phyloP scores from a whole-genome alignment of 2,797 vertebrate species.

The Sus cebifrons region DNA sequence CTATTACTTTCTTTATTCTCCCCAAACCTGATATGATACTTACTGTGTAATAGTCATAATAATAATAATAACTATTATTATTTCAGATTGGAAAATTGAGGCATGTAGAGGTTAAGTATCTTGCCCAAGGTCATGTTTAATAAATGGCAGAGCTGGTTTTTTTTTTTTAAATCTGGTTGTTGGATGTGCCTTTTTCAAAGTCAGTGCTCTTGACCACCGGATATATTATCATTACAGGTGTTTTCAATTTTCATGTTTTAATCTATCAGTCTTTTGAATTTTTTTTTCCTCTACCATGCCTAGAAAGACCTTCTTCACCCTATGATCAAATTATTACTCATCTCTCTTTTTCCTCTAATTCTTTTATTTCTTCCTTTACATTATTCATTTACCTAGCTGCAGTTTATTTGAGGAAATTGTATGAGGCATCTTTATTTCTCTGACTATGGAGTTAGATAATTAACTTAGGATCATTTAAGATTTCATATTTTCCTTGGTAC shows the following conservation, averaged over 20 bases:
- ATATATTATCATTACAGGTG: not conserved
- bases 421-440: not conserved
- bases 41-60: not conserved
- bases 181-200: not conserved
- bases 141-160: not conserved
- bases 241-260: slow-evolving; percentile 40
- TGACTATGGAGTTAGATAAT: not conserved
- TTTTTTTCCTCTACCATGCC: not conserved
- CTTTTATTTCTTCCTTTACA: slow-evolving; percentile 49
- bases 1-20: slow-evolving; percentile 7
- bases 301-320: not conserved
- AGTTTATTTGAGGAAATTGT: slow-evolving; percentile 33
- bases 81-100: not conserved
- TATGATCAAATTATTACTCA: not conserved
- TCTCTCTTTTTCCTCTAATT: slow-evolving; percentile 38
- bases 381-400: not conserved
- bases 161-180: not conserved
- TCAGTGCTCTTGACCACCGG: not conserved
- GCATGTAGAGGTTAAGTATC: not conserved
- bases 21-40: not conserved
- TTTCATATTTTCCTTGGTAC: not conserved
- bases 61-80: not conserved
- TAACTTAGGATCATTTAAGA: slow-evolving; percentile 34
- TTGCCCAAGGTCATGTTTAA: not conserved
- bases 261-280: not conserved